Evolutionary conservation across 2,888 invertebrate genomes (phyloP).

Genomic region (Omphaloscelis lunosa): DNA sequence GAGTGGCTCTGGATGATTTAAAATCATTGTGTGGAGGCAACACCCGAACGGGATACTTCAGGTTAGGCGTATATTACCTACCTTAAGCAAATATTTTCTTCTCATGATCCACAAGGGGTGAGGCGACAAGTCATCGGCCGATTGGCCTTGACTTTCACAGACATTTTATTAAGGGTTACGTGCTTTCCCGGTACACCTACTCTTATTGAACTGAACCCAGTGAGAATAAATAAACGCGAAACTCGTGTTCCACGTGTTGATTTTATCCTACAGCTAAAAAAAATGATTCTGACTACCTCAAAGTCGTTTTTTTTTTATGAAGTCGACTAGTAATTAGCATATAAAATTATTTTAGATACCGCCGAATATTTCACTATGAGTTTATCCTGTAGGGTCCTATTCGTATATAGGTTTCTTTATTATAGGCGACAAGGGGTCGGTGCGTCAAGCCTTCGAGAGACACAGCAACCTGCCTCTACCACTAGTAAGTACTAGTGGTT

Average conservation of each 20-base stretch:
- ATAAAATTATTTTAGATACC: no score
- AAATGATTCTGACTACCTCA: not conserved
- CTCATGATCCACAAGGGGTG: constrained; percentile 17
- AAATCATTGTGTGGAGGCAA: no score
- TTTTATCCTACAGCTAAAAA: not conserved
- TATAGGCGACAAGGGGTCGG: not conserved
- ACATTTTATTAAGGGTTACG: constrained; percentile 49
- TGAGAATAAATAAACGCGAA: constrained; percentile 41
- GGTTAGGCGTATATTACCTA: constrained; percentile 16
- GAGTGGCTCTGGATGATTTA: not conserved
- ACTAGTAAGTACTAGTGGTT: not conserved
- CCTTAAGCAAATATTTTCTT: constrained; percentile 44
- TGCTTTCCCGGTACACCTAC: constrained; percentile 34
- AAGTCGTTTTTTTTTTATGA: not conserved
- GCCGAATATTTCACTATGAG: no score
- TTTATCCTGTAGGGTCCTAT: no score
- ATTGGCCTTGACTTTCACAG: constrained; percentile 67
- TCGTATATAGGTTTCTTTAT: no score
- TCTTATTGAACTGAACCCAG: constrained; percentile 43
- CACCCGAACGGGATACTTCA: not conserved
- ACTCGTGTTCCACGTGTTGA: constrained; percentile 40
- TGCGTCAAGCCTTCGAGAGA: not conserved
- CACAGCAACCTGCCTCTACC: no score
- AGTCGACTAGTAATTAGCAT: no score
- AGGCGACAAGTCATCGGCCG: constrained; percentile 59